Evolutionary conservation across 2,888 invertebrate genomes (phyloP), one percentile per base, ranked within the genome.

Genomic region (Protodeltote pygarga): DNA sequence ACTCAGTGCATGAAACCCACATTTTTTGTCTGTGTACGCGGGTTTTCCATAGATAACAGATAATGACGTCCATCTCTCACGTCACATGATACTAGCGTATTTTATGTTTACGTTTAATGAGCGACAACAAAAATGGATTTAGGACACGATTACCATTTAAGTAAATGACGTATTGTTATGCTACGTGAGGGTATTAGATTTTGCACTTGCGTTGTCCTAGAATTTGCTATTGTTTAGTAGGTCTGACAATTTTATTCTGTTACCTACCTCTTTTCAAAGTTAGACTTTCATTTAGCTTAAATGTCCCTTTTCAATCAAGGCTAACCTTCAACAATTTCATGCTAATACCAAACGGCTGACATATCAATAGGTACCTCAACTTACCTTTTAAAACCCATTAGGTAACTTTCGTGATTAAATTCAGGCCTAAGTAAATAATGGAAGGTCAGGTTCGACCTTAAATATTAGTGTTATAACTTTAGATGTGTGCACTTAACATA

Each of bases 371-470:
- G 31, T 31, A 9, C 14, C 10, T 3, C n/a, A 59, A 49, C 45
- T 29, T 25, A 13, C 25, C 19, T 46, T 39, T 25, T 9, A 24
- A 9, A 51, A 34, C 6, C 3, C 13, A 23, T 38, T 24, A 25
- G 20, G 28, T 11, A 38, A 59, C 31, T 59, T 51, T 25, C 20
- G 8, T 59, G 32, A 45, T 51, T 52, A 52, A 34, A 45, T 38
- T 52, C 9, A 19, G 25, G 16, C 24, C 53, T 55, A 38, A 45
- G 29, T 25, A 45, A 38, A 60, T 45, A 60, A 59, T 14, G 9
- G 37, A 38, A 52, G 45, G 29, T 45, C 45, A 37, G 10, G 6
- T 33, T 23, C 10, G 51, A 27, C 35, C 23, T 20, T 35, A 37
- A 24, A 33, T 9, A 27, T 15, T 16, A 9, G 14, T 13, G n/a